phyloP scores from a whole-genome alignment of 2,113 vertebrate genomes.

The Columba janthina region DNA sequence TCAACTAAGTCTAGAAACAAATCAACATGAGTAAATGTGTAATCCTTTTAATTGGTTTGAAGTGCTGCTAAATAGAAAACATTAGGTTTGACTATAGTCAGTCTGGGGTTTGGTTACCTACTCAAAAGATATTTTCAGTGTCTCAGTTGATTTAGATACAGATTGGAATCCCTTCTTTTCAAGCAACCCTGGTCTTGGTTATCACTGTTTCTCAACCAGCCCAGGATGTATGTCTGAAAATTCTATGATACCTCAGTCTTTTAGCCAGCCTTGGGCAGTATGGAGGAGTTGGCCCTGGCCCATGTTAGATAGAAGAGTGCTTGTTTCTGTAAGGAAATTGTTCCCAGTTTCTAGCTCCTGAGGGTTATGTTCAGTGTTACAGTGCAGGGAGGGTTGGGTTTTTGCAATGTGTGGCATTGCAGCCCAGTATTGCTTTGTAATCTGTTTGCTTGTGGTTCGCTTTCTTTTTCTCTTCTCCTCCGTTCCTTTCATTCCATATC shows the following conservation, averaged over 20 bases:
- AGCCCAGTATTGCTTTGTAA: slow-evolving; percentile 34
- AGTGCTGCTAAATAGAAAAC: not conserved
- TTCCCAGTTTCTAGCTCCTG: not conserved
- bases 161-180: not conserved
- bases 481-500: slow-evolving; percentile 5
- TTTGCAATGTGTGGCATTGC: not conserved
- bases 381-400: not conserved
- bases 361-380: not conserved
- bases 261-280: not conserved
- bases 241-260: not conserved
- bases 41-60: not conserved
- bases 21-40: not conserved
- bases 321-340: not conserved
- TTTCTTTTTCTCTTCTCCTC: slow-evolving; percentile 48
- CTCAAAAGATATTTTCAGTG: not conserved
- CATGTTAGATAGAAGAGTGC: not conserved
- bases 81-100: not conserved
- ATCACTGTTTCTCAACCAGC: not conserved
- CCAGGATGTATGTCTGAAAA: not conserved
- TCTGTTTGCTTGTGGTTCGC: slow-evolving; percentile 62
- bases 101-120: not conserved
- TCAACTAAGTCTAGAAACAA: not conserved
- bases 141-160: not conserved
- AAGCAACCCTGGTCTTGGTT: not conserved
- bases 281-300: not conserved